Conservation (phyloP, 2,113 vertebrate species). For the Oryzias melastigma region DNA sequence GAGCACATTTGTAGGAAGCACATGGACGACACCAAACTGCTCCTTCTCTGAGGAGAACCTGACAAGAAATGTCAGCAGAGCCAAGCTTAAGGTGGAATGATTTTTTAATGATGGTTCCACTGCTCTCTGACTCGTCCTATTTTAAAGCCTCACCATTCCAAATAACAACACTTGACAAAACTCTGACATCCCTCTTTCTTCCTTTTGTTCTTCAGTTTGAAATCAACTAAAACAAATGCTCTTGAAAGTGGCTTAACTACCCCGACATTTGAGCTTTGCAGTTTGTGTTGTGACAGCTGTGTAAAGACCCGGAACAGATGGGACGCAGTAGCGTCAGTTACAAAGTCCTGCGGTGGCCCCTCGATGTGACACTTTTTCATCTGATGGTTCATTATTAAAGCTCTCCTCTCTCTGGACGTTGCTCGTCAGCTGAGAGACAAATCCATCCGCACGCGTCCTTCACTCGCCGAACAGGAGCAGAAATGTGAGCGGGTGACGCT, state of each 20-base stretch:
- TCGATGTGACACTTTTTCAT: conserved; percentile 9
- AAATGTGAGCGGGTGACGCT: conserved; percentile 38
- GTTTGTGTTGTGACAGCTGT: not conserved
- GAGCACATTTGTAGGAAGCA: conserved; percentile 42
- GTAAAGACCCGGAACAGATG: conserved; percentile 6
- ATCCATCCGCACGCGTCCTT: conserved; percentile 10
- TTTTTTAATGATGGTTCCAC: too few species aligned
- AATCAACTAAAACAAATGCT: not conserved
- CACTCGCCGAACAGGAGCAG: conserved; percentile 28
- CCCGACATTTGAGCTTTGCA: not conserved
- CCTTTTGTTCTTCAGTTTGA: conserved; percentile 13
- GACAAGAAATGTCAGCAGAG: not conserved
- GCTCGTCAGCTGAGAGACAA: conserved; percentile 14
- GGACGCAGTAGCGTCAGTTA: not conserved
- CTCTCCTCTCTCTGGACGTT: conserved; percentile 12
- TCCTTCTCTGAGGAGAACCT: conserved; percentile 1
- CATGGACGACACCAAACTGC: conserved; percentile 22
- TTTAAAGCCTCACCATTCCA: too few species aligned
- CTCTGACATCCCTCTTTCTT: conserved; percentile 22
- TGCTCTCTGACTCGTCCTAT: too few species aligned
- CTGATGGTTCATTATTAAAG: conserved; percentile 42
- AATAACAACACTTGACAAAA: not conserved
- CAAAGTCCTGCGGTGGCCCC: not conserved
- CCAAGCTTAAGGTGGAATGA: too few species aligned
- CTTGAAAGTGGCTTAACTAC: not conserved